Evolutionary conservation across 2,113 vertebrate species (phyloP), one percentile per base, ranked within the genome.

Genomic region (Uria lomvia): DNA sequence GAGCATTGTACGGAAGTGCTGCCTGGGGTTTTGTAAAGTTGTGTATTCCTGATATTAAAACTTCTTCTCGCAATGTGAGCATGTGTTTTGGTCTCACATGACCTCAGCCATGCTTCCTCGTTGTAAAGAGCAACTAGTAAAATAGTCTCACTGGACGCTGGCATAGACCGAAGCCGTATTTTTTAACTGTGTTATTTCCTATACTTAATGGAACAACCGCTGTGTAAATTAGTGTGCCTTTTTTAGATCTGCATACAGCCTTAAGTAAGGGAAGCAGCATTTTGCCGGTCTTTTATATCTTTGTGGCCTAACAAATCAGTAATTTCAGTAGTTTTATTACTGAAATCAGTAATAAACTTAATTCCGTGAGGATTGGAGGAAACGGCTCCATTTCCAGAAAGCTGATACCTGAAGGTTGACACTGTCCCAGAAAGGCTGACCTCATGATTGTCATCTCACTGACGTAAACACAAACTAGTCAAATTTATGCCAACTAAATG

Each of bases 1-100:
- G 40, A 53, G 50, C n/a, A 5, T 15, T 18, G 2, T 11, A 22
- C 0, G 2, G 91, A 87, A 94, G 40, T 0, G 9, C 70, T 29
- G 21, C 11, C 0, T 30, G 53, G 32, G 21, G 26, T 60, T 50
- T 63, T n/a, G 56, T n/a, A 8, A 62, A 91, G 89, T 85, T 68
- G 45, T 42, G 22, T 70, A 43, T 91, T 89, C 53, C 45, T 24
- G n/a, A 6, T 30, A 16, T 63, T 50, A 87, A 88, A 87, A 94
- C 80, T 89, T 75, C 94, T 96, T 38, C 90, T 97, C 60, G 86
- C 65, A 36, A 20, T 0, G 2, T 22, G 84, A 95, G 77, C 84
- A 63, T 95, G 92, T 95, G 90, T 82, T 91, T 58, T 78, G 89
- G 50, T 90, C 89, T 95, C 95, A 94, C 92, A 96, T 96, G 96